Evolutionary conservation across 2,888 invertebrate species (phyloP).

Genomic region (Orchestes rusci): DNA sequence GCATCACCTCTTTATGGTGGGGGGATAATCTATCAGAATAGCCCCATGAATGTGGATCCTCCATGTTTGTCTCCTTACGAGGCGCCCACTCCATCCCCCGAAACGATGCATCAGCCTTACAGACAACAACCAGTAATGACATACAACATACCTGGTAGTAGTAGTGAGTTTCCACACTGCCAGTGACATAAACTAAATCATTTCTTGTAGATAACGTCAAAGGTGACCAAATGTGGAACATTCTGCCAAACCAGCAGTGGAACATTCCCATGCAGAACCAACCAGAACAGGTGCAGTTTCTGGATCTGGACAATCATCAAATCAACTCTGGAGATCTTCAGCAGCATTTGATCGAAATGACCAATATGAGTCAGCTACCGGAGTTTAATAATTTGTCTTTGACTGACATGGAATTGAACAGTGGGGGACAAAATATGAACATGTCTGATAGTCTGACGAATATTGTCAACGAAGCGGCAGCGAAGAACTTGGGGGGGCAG

Average conservation of each 20-base stretch:
- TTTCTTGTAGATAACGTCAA: too few relatives aligned
- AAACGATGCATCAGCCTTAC: constrained; percentile 13
- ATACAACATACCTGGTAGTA: too few relatives aligned
- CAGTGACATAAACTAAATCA: too few relatives aligned
- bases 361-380: constrained; percentile 28
- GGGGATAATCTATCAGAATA: constrained; percentile 18
- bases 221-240: constrained; percentile 11
- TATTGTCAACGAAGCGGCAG: constrained; percentile 12
- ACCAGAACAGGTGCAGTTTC: too few relatives aligned
- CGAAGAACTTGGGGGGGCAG: constrained; percentile 12
- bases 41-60: constrained; percentile 10
- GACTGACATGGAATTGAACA: constrained; percentile 38
- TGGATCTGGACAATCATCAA: constrained; percentile 47
- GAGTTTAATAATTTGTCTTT: constrained; percentile 43
- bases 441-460: constrained; percentile 49
- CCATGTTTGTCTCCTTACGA: constrained; percentile 17
- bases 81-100: constrained; percentile 19
- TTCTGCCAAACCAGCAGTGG: constrained; percentile 1
- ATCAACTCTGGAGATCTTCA: constrained; percentile 29
- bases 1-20: too few relatives aligned
- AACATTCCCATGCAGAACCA: too few relatives aligned
- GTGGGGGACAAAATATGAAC: constrained; percentile 41
- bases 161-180: too few relatives aligned
- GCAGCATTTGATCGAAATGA: constrained; percentile 19
- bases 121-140: constrained; percentile 15